A percentile compares a stretch with the other conserved stretches of the same genome.
Evolutionary conservation across 2,113 vertebrate genomes (phyloP).

Genomic region (Chaetodon trifascialis): DNA sequence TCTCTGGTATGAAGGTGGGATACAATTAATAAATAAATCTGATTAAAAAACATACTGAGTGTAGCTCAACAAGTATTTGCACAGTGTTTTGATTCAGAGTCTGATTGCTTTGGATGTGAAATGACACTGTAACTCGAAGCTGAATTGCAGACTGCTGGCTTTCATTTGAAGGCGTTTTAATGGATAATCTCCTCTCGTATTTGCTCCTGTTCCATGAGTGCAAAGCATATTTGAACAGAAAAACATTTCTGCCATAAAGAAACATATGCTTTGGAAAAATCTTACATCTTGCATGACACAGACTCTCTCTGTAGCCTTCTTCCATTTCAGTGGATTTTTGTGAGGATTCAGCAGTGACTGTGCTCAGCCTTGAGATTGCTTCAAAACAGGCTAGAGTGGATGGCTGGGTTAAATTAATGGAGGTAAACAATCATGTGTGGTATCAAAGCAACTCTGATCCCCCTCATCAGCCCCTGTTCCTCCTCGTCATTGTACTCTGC

Average conservation of each 20-base stretch:
- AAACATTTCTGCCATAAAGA: background rate
- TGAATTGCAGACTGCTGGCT: slow-evolving; percentile 32
- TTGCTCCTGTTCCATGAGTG: background rate
- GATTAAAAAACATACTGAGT: slow-evolving; percentile 8
- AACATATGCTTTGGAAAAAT: background rate
- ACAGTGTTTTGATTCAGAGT: slow-evolving; percentile 11
- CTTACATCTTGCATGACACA: background rate
- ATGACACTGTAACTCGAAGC: slow-evolving; percentile 28
- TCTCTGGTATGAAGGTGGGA: background rate
- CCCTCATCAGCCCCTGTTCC: slow-evolving; percentile 16
- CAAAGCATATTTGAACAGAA: slow-evolving; percentile 12
- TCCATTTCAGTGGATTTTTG: background rate
- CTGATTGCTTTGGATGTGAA: slow-evolving; percentile 37
- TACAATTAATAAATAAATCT: slow-evolving; percentile 6
- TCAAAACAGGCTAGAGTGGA: slow-evolving; percentile 3
- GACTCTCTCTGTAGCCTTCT: background rate
- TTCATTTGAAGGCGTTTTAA: slow-evolving; percentile 34
- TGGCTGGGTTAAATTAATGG: slow-evolving; percentile 36
- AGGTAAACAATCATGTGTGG: slow-evolving; percentile 40
- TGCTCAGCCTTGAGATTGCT: slow-evolving; percentile 13
- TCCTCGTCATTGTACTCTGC: slow-evolving; percentile 26
- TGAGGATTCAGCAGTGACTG: slow-evolving; percentile 18
- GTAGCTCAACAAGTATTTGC: slow-evolving; percentile 28
- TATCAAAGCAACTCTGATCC: slow-evolving; percentile 55
- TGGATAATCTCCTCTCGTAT: slow-evolving; percentile 5